These are phyloP conservation scores for Idaea aversata DNA, from an alignment of 2,888 invertebrate species.

Conservation along the genomic window DNA sequence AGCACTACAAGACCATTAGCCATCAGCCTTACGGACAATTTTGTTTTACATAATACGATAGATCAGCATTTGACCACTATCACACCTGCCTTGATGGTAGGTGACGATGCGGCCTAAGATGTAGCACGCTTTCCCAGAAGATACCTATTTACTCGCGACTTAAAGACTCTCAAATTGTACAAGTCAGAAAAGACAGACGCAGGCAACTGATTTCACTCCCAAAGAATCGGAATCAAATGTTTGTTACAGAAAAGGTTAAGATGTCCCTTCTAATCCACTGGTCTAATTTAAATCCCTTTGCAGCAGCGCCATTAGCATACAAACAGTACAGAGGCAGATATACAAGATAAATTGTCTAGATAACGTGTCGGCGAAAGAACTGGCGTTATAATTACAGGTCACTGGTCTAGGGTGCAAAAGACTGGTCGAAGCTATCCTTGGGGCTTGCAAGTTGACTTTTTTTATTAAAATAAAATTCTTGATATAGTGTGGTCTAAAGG, in stretches of 20 bases:
- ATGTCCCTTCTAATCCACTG: constrained; percentile 5
- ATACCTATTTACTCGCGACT: too few relatives aligned
- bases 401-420: constrained; percentile 36
- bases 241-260: constrained; percentile 8
- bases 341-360: constrained; percentile 70
- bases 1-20: too few relatives aligned
- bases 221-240: background rate
- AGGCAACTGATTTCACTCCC: too few relatives aligned
- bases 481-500: background rate
- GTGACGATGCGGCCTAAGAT: too few relatives aligned
- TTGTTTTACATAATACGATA: too few relatives aligned
- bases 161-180: too few relatives aligned
- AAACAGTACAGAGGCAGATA: constrained; percentile 63
- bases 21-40: too few relatives aligned
- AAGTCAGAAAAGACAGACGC: too few relatives aligned
- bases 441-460: background rate
- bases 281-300: constrained; percentile 27
- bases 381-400: constrained; percentile 57
- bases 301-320: constrained; percentile 63
- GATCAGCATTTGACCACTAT: too few relatives aligned
- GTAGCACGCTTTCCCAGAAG: too few relatives aligned
- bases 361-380: constrained; percentile 66
- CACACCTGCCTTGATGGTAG: too few relatives aligned
- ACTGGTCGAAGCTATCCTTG: constrained; percentile 7
- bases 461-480: background rate